Conservation (phyloP, 2,113 vertebrate species). For the Mohoua ochrocephala region DNA sequence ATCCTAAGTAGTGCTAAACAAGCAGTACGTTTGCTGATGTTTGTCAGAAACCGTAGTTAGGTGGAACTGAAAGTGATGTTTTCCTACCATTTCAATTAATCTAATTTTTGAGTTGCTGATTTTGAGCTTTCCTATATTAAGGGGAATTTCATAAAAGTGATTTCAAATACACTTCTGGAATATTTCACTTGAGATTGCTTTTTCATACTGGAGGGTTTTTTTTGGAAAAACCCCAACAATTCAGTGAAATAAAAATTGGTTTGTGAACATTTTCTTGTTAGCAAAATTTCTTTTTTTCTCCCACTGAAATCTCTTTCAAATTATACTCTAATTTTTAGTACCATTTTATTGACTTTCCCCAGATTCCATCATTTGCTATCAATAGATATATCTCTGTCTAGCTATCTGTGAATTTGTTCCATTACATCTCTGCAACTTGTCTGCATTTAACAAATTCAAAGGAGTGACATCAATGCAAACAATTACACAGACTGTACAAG, state of each 20-base stretch:
- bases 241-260: background rate
- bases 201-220: background rate
- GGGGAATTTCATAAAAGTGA: background rate
- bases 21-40: background rate
- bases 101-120: background rate
- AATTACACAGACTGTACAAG: background rate
- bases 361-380: background rate
- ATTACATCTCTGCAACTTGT: background rate
- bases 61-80: background rate
- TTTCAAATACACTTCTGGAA: background rate
- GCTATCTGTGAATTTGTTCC: background rate
- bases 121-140: background rate
- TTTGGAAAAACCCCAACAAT: accelerated
- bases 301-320: background rate
- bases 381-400: background rate
- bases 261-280: background rate
- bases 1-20: background rate
- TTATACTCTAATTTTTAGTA: background rate
- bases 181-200: background rate
- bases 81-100: background rate
- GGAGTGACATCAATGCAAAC: background rate
- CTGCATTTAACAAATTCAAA: background rate
- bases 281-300: background rate
- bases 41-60: background rate
- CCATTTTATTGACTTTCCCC: background rate